Evolutionary conservation across 1,140 invertebrate genomes (phyloP), one percentile per base, ranked within the genome.

Genomic region (Notospermus geniculatus): DNA sequence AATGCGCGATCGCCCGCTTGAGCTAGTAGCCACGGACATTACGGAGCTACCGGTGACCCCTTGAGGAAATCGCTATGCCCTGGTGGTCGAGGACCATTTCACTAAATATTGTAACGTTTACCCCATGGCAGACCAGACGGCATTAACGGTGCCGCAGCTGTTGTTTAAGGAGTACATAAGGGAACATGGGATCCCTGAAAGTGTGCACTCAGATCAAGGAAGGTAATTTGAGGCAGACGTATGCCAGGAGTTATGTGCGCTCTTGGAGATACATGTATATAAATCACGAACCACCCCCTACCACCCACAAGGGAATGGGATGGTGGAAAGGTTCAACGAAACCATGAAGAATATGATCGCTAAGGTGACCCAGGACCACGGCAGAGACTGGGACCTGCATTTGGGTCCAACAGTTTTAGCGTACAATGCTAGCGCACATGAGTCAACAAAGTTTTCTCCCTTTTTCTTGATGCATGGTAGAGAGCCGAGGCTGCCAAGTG

Each of bases 31-130:
- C 32, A 36, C 32, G 5, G 32, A 36, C 32, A 36, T 36, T 36
- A 36, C 32, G 15, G 32, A 36, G 15, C 30, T 63, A 13, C 57
- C 53, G 17, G 25, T 45, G 25, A 61, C 53, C 2, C 45, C 63
- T 15, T 29, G 65, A 30, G 65, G 65, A 9, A 74, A 74, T 67
- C 61, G 70, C 53, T 74, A 70, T 56, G 68, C 73, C 17, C 62
- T 75, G n/a, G 68, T 72, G 13, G 36, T 65, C 46, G 67, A 57
- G 29, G 66, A 70, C 45, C 66, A 72, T 63, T 71, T 68, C 30
- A 69, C 65, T 23, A 71, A 74, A 63, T 74, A 66, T 69, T 57
- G 23, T 27, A 66, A 69, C 54, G 67, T 67, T 9, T 66, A 64
- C 43, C 60, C 72, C 41, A 53, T 72, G 19, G 59, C 63, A 15